Percentiles rank a stretch among this genome's conserved stretches.
phyloP scores from a whole-genome alignment of 2,113 vertebrate genomes.

The Aramus guarauna region DNA sequence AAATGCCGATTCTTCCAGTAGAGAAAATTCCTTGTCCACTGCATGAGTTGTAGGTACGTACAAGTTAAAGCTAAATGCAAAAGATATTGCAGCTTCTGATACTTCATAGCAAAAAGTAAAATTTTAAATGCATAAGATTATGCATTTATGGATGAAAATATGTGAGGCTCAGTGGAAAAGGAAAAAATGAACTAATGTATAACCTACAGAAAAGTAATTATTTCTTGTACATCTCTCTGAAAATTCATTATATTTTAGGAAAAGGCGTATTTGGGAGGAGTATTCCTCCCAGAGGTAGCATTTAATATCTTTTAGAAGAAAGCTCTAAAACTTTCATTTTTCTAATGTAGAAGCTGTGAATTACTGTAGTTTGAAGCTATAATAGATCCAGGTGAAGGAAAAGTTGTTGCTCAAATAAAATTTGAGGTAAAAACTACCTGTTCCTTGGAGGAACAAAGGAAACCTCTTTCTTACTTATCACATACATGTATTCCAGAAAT shows the following conservation, averaged over 20 bases:
- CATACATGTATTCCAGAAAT: background rate
- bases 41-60: background rate
- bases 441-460: background rate
- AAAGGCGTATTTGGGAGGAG: background rate
- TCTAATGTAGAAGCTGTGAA: background rate
- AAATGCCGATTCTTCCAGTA: background rate
- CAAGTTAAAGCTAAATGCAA: background rate
- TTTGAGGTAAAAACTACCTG: background rate
- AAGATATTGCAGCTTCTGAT: background rate
- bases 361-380: background rate
- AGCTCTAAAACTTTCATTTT: background rate
- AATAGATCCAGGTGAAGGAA: background rate
- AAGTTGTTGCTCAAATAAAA: background rate
- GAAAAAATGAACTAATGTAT: background rate
- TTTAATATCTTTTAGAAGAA: background rate
- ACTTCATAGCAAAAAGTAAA: background rate
- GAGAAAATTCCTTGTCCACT: background rate
- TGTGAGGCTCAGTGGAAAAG: background rate
- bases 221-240: background rate
- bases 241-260: background rate
- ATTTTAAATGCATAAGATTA: background rate
- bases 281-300: background rate
- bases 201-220: background rate
- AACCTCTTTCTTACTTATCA: background rate
- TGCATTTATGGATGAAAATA: background rate